A percentile compares a stretch with the other conserved stretches of the same genome.
phyloP scores from a whole-genome alignment of 2,113 vertebrate species.

The Bostrychus sinensis region DNA sequence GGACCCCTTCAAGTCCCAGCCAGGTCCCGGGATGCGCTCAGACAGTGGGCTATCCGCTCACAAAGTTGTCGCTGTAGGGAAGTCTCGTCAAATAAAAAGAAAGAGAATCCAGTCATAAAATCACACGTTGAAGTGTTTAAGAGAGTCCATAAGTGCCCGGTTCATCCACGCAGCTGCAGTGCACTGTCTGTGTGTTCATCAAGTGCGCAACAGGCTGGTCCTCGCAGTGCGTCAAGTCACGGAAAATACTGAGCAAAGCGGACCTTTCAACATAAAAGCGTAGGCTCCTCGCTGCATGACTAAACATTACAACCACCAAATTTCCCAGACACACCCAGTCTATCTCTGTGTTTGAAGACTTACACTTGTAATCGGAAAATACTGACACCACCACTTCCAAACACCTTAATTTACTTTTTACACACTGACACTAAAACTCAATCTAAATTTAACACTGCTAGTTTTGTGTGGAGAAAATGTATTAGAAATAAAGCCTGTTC shows the following conservation, averaged over 20 bases:
- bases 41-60: neutral
- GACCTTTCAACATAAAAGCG: conserved; percentile 12
- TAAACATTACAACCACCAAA: conserved; percentile 4
- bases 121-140: neutral
- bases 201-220: conserved; percentile 5
- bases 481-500: no score
- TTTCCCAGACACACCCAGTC: conserved; percentile 3
- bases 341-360: neutral
- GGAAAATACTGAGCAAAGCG: neutral
- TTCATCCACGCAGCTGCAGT: neutral
- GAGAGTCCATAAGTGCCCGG: neutral
- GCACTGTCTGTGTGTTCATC: neutral
- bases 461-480: no score
- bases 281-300: neutral
- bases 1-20: neutral
- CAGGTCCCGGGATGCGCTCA: neutral
- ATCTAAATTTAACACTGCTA: no score
- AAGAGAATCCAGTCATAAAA: neutral
- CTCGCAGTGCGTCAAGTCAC: neutral
- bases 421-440: no score
- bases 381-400: no score
- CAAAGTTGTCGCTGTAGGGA: neutral
- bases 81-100: neutral
- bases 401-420: no score
- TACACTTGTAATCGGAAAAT: no score